phyloP scores from a whole-genome alignment of 2,113 vertebrate genomes.

The Paedocypris sp. region DNA sequence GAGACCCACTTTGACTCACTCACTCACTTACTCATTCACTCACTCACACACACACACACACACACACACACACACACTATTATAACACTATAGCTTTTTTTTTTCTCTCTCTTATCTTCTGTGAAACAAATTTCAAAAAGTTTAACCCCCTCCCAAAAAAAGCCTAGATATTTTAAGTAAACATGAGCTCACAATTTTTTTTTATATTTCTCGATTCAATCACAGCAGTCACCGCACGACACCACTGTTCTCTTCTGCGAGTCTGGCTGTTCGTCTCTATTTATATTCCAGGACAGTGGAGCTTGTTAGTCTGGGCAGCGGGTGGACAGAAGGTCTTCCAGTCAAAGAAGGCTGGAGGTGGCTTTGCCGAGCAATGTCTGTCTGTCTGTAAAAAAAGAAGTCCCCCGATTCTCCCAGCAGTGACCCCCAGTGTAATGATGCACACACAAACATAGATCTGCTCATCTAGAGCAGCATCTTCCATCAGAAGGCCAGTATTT shows the following conservation, averaged over 20 bases:
- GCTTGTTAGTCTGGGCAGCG: neutral
- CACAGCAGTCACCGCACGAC: neutral
- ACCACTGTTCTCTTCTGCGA: neutral
- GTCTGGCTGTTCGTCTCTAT: neutral
- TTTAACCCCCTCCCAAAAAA: no score
- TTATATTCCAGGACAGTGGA: conserved; percentile 11
- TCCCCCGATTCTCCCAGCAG: neutral
- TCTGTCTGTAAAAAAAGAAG: neutral
- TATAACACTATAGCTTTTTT: no score
- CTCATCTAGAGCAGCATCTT: no score
- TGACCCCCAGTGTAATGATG: neutral
- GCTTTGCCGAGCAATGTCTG: neutral
- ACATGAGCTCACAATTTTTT: neutral
- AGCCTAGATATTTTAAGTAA: no score
- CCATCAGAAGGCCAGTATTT: no score
- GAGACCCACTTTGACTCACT: no score
- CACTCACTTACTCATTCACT: no score
- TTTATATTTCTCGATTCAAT: neutral
- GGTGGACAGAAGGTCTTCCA: neutral
- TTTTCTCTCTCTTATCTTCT: no score
- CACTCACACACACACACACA: no score
- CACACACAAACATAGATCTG: conserved; percentile 3
- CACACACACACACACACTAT: no score
- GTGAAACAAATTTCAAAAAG: no score
- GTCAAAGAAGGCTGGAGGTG: neutral